Percentiles rank a stretch among this genome's conserved stretches.
These are phyloP conservation scores for Xiphophorus birchmanni DNA, from an alignment of 2,797 vertebrate species.

Conservation along the genomic window DNA sequence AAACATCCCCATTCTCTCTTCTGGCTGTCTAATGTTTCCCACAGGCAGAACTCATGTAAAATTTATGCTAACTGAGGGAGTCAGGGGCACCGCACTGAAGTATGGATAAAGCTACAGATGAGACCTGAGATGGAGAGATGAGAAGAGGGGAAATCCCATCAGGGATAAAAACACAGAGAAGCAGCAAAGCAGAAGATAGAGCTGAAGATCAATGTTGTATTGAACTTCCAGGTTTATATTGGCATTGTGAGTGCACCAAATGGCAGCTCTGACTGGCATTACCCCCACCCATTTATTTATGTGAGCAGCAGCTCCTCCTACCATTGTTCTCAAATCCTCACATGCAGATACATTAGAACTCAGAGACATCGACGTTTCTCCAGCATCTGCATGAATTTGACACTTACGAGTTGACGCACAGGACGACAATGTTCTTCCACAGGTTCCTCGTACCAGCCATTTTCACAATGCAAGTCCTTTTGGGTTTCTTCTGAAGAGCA, in stretches of 20 bases:
- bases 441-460: constrained; percentile 94
- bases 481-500: constrained; percentile 87
- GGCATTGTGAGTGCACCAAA: constrained; percentile 46
- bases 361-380: not conserved
- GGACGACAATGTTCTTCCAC: constrained; percentile 98
- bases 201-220: constrained; percentile 56
- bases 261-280: constrained; percentile 33
- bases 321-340: constrained; percentile 8
- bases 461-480: constrained; percentile 94
- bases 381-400: not conserved
- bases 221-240: constrained; percentile 46
- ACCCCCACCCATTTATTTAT: not conserved
- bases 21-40: constrained; percentile 62
- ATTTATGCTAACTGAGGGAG: constrained; percentile 67
- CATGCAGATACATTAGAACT: constrained; percentile 5
- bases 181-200: constrained; percentile 32
- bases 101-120: constrained; percentile 35
- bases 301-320: not conserved
- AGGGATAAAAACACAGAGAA: constrained; percentile 45
- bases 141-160: constrained; percentile 35
- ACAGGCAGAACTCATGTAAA: constrained; percentile 72
- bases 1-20: constrained; percentile 42
- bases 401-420: constrained; percentile 97
- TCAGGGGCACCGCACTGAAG: constrained; percentile 46
- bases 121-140: constrained; percentile 31